These are phyloP conservation scores for Stigmatopora nigra DNA, from an alignment of 2,113 vertebrate species.

Conservation along the genomic window DNA sequence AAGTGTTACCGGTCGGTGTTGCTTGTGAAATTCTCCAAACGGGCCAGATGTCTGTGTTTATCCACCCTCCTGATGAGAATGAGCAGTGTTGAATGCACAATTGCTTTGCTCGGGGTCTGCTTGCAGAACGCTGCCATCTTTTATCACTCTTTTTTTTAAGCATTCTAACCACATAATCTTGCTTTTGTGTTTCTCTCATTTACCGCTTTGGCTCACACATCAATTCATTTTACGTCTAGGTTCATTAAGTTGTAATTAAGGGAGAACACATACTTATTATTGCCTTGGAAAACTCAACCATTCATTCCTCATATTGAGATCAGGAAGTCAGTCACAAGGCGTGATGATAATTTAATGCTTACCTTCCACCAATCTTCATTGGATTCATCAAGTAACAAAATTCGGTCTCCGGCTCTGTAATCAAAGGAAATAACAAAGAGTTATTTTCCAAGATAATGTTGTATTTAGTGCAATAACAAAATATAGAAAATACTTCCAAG, in stretches of 20 bases:
- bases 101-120: conserved; percentile 37
- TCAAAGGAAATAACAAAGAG: conserved; percentile 3
- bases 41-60: conserved; percentile 36
- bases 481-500: not conserved
- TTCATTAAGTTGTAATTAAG: not conserved
- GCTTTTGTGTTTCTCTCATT: conserved; percentile 27
- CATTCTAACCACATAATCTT: conserved; percentile 10
- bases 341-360: conserved; percentile 13
- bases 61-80: conserved; percentile 24
- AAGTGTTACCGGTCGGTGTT: conserved; percentile 7
- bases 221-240: conserved; percentile 6
- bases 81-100: conserved; percentile 27
- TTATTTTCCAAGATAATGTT: not conserved
- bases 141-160: conserved; percentile 25
- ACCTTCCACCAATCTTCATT: conserved; percentile 99
- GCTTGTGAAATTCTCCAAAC: conserved; percentile 19
- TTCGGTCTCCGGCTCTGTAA: conserved; percentile 86
- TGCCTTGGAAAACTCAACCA: not conserved
- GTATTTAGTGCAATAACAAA: not conserved
- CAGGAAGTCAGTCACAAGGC: not conserved
- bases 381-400: conserved; percentile 86
- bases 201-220: conserved; percentile 31
- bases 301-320: not conserved
- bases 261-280: not conserved
- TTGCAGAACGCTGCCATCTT: conserved; percentile 20